Conservation (phyloP, 2,888 invertebrate genomes). For the Cheilosia impressa region DNA sequence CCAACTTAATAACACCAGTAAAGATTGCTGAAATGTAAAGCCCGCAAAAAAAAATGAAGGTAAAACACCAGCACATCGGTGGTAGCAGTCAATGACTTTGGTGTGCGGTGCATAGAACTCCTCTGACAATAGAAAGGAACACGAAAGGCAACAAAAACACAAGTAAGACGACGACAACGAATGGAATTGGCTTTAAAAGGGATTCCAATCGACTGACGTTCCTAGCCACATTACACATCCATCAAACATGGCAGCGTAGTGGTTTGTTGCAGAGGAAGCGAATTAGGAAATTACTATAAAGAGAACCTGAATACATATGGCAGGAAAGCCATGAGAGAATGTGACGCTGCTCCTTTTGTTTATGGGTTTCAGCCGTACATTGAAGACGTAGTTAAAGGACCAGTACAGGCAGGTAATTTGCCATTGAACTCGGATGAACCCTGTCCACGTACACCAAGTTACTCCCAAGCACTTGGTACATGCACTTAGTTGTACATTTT, state of each 20-base stretch:
- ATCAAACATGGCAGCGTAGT: slow-evolving; percentile 46
- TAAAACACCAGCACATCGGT: slow-evolving; percentile 34
- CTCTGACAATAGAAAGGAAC: slow-evolving; percentile 42
- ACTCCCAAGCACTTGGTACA: no score
- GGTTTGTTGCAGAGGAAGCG: slow-evolving; percentile 1
- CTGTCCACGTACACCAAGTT: no score
- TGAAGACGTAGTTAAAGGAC: no score
- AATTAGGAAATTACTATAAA: neutral
- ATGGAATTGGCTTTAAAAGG: slow-evolving; percentile 31
- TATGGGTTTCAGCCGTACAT: neutral
- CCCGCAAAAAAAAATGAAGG: slow-evolving; percentile 1
- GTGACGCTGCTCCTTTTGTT: neutral
- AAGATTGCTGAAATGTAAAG: slow-evolving; percentile 27
- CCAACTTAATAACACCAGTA: slow-evolving; percentile 27
- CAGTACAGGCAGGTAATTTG: no score
- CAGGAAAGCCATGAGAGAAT: neutral
- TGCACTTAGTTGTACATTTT: no score
- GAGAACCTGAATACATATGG: neutral
- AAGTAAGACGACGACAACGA: neutral
- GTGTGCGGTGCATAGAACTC: neutral
- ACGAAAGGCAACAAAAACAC: slow-evolving; percentile 2
- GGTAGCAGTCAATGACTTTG: slow-evolving; percentile 46
- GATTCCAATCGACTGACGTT: slow-evolving; percentile 30
- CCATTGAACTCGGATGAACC: no score
- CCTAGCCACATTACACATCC: slow-evolving; percentile 35